These are phyloP conservation scores for Plectrocnemia conspersa DNA, from an alignment of 1,140 invertebrate genomes.

Conservation along the genomic window DNA sequence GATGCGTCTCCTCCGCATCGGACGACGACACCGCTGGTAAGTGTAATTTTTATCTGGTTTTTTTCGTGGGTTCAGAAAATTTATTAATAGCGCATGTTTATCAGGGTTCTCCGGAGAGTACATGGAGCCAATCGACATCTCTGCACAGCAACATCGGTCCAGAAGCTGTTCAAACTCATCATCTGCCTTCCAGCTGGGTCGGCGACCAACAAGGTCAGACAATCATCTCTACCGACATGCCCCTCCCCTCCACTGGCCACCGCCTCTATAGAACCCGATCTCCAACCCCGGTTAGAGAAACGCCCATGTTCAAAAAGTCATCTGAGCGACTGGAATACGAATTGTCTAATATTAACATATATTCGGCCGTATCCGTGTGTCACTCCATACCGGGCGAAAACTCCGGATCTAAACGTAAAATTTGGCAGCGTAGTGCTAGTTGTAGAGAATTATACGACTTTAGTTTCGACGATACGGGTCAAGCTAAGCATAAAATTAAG, in stretches of 20 bases:
- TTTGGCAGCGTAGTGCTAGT: conserved; percentile 72
- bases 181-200: conserved; percentile 46
- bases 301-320: conserved; percentile 36
- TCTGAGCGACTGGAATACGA: conserved; percentile 39
- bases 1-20: conserved; percentile 54
- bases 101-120: conserved; percentile 55
- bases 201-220: conserved; percentile 42
- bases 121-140: conserved; percentile 51
- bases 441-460: conserved; percentile 72
- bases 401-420: conserved; percentile 49
- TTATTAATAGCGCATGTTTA: background rate
- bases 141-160: conserved; percentile 40
- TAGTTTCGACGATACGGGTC: conserved; percentile 64
- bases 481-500: conserved; percentile 52
- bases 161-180: conserved; percentile 49
- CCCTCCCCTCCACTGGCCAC: conserved; percentile 38
- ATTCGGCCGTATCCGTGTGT: conserved; percentile 35
- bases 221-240: conserved; percentile 25
- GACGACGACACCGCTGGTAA: conserved; percentile 53
- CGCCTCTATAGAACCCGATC: conserved; percentile 24
- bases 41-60: background rate
- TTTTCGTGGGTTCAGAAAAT: too few relatives aligned
- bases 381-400: conserved; percentile 2
- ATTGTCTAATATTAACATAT: conserved; percentile 40
- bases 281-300: conserved; percentile 19